Evolutionary conservation across 2,888 invertebrate species (phyloP).

Genomic region (Sarcophaga caerulescens): DNA sequence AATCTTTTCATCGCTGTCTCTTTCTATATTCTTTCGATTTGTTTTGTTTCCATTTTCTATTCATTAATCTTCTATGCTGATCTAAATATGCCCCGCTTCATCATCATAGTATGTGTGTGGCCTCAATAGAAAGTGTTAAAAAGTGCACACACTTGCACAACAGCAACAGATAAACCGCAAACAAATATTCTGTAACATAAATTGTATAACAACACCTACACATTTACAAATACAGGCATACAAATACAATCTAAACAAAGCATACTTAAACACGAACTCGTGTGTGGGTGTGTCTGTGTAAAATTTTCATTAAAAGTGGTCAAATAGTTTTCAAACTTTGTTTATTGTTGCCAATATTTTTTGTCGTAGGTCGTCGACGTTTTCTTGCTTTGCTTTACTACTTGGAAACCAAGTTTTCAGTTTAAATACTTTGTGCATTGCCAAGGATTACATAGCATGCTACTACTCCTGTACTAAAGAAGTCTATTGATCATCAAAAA

Average conservation of each 20-base stretch:
- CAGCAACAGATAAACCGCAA: too few relatives aligned
- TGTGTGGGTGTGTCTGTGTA: not conserved
- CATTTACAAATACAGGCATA: too few relatives aligned
- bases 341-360: constrained; percentile 39
- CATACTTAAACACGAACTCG: too few relatives aligned
- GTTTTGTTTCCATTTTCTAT: not conserved
- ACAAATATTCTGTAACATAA: too few relatives aligned
- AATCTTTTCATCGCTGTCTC: not conserved
- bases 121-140: too few relatives aligned
- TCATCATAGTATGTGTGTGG: too few relatives aligned
- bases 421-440: not conserved
- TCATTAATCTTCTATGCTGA: not conserved
- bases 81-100: too few relatives aligned
- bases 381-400: too few relatives aligned
- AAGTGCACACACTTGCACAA: too few relatives aligned
- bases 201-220: too few relatives aligned
- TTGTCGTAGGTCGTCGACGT: not conserved
- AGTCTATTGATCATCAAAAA: too few relatives aligned
- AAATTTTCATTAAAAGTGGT: constrained; percentile 41
- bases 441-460: not conserved
- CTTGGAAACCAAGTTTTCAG: not conserved
- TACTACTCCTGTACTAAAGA: not conserved
- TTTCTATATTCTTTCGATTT: not conserved
- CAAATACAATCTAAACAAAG: too few relatives aligned
- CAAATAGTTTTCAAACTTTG: constrained; percentile 40